Base-by-base conservation (phyloP, 1,140 invertebrate species). In the Scaptomyza pallida region DNA sequence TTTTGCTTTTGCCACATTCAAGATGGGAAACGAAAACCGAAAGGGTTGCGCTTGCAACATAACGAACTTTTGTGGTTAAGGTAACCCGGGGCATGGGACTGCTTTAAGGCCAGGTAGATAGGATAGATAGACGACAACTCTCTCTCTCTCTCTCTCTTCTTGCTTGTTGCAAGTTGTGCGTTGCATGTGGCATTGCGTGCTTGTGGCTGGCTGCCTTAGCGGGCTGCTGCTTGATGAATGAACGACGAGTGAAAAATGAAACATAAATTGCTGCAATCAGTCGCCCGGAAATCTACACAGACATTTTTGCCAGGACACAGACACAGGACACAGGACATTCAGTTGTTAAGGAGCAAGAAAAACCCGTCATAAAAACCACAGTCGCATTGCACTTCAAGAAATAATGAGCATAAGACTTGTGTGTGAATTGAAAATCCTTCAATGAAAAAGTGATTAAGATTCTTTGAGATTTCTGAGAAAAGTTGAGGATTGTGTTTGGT, bases 191-290 rank as follows among this genome's bases (percentile, higher is more conserved):
- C 81, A 82, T 68, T 78, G 74, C 68, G 74, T 88, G 26, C 26
- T 30, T 30, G 26, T 30, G 23, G 23, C 23, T 5, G 23, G 3
- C 23, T 4, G n/a, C n/a, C n/a, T n/a, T n/a, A 26, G 23, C 23
- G 5, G 23, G 23, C 23, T 26, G 23, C 23, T 26, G 23, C 23
- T 26, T 26, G 82, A 86, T 86, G 82, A 86, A 86, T 86, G 81
- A 88, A 78, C 85, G 77, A 78, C 85, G 77, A 83, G 77, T 86
- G 81, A 86, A 86, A 74, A 85, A 80, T 75, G 76, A 86, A 86
- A 86, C 76, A 85, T 83, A 73, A 74, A 62, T 75, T 72, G 64
- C 37, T 78, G 82, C 82, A 86, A 86, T 86, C 82, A 88, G 74
- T 82, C 82, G 82, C 40, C 83, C 83, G 82, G 82, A 88, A 88